Evolutionary conservation across 2,797 vertebrate genomes (phyloP).

Genomic region (Taenioides sp.): DNA sequence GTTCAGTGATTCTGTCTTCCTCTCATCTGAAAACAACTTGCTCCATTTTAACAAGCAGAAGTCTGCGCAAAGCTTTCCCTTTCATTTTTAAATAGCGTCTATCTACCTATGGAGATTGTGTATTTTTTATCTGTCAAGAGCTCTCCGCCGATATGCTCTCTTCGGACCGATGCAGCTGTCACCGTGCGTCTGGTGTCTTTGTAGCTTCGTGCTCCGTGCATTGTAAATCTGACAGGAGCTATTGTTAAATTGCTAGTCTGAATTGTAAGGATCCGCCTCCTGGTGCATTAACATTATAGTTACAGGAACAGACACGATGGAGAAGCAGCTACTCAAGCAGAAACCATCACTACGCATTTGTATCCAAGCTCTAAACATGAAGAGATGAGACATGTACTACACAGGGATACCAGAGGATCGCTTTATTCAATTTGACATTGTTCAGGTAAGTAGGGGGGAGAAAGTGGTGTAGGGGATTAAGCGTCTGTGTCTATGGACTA

Average conservation of each 20-base stretch:
- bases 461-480: neutral
- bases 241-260: conserved; percentile 57
- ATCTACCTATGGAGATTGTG: conserved; percentile 60
- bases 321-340: neutral
- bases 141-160: conserved; percentile 50
- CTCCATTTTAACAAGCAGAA: conserved; percentile 50
- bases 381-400: neutral
- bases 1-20: conserved; percentile 39
- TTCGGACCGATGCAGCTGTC: conserved; percentile 66
- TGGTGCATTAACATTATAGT: conserved; percentile 14
- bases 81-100: conserved; percentile 39
- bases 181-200: conserved; percentile 61
- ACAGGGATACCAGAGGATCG: neutral
- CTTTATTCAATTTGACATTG: neutral
- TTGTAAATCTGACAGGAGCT: conserved; percentile 60
- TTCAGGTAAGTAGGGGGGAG: neutral
- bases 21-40: conserved; percentile 50
- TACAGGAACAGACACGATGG: neutral
- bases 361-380: neutral
- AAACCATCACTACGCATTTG: neutral
- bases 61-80: conserved; percentile 30
- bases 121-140: conserved; percentile 59
- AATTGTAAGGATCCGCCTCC: conserved; percentile 13
- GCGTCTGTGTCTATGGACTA: too few relatives aligned
- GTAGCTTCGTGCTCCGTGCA: conserved; percentile 51